phyloP scores from a whole-genome alignment of 2,797 vertebrate species.

The Anas bahamensis region DNA sequence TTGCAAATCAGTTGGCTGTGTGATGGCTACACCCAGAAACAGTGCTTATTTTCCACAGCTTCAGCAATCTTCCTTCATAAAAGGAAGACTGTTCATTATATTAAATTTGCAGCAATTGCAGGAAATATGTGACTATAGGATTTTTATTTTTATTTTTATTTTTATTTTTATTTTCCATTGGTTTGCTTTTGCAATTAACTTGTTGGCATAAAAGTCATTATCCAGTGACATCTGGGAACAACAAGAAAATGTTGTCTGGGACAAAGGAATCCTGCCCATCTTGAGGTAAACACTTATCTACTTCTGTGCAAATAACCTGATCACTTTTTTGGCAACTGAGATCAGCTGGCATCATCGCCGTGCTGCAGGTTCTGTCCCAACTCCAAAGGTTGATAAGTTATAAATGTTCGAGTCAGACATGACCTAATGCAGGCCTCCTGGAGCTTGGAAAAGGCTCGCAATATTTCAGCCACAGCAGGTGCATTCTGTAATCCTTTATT shows the following conservation, averaged over 20 bases:
- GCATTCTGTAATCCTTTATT: constrained; percentile 71
- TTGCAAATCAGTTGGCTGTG: background rate
- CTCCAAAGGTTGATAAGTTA: constrained; percentile 44
- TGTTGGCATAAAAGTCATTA: constrained; percentile 73
- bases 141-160: no score
- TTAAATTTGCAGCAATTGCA: constrained; percentile 63
- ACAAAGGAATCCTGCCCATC: constrained; percentile 47
- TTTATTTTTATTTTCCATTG: constrained; percentile 56
- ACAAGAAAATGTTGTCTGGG: constrained; percentile 37
- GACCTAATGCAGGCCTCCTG: constrained; percentile 48
- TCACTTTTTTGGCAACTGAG: constrained; percentile 64
- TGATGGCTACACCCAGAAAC: background rate
- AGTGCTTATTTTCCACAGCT: background rate
- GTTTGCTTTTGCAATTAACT: constrained; percentile 80
- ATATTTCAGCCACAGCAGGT: constrained; percentile 68
- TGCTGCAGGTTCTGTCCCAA: constrained; percentile 26
- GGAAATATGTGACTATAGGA: constrained; percentile 4
- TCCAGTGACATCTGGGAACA: constrained; percentile 66
- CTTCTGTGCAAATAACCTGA: constrained; percentile 46
- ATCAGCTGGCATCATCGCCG: background rate
- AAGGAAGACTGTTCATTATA: constrained; percentile 26
- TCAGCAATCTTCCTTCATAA: constrained; percentile 1
- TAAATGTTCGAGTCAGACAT: constrained; percentile 54
- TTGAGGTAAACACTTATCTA: constrained; percentile 63
- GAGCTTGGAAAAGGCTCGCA: constrained; percentile 52